Evolutionary conservation across 1,140 invertebrate genomes (phyloP).

Genomic region (Panagrolaimus sp.): DNA sequence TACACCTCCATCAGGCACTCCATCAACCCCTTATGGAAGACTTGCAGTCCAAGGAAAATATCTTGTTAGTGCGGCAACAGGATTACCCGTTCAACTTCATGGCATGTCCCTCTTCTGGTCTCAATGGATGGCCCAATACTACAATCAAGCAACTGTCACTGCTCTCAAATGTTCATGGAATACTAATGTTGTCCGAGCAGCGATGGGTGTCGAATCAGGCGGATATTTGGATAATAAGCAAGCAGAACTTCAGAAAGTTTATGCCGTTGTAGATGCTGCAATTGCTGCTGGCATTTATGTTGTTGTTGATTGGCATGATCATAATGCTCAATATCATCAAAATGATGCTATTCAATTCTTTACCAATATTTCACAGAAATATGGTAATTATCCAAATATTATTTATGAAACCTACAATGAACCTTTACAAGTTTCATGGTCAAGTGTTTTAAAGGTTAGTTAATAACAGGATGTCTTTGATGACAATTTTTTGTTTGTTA

Average conservation of each 20-base stretch:
- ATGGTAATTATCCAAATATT: conserved; percentile 22
- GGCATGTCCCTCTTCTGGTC: neutral
- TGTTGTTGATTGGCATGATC: conserved; percentile 20
- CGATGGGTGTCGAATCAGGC: conserved; percentile 30
- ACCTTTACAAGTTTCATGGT: conserved; percentile 22
- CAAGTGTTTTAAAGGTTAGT: conserved; percentile 5
- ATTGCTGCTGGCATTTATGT: neutral
- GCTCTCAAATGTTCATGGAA: conserved; percentile 21
- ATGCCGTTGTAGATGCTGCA: conserved; percentile 26
- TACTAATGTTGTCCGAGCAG: conserved; percentile 28
- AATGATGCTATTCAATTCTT: conserved; percentile 2
- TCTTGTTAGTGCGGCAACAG: neutral
- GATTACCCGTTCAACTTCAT: neutral
- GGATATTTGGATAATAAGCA: conserved; percentile 20
- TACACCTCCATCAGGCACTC: too few relatives aligned
- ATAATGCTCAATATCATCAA: conserved; percentile 19
- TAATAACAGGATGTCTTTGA: too few relatives aligned
- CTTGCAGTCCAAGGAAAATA: conserved; percentile 19
- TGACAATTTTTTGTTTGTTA: too few relatives aligned
- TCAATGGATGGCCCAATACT: conserved; percentile 6
- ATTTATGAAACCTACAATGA: conserved; percentile 28
- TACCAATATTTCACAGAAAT: conserved; percentile 21
- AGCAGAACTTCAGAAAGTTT: conserved; percentile 3
- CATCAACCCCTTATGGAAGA: conserved; percentile 16
- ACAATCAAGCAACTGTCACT: neutral